A percentile compares a stretch with the other conserved stretches of the same genome.
These are phyloP conservation scores for Apostichopus japonicus DNA, from an alignment of 35 echinoderm and acorn worm genomes.

Conservation along the genomic window DNA sequence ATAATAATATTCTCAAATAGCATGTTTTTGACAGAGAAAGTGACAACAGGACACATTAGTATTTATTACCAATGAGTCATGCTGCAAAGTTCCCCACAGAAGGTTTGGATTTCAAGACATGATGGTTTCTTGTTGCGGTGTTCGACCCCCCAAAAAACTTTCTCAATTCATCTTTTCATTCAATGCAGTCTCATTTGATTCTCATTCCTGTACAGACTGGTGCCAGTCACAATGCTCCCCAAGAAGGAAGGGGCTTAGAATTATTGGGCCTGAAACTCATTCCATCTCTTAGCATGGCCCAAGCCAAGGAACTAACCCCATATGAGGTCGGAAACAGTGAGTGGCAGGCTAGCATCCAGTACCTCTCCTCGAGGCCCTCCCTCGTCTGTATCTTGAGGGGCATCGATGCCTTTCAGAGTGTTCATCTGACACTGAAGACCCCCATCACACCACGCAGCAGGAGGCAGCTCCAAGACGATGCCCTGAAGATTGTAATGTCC, in stretches of 20 bases:
- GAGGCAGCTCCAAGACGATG: conserved; percentile 20
- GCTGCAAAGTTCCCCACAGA: not conserved
- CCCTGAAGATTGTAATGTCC: conserved; percentile 72
- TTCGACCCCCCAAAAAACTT: not conserved
- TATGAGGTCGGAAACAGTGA: conserved; percentile 91
- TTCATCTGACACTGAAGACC: conserved; percentile 53
- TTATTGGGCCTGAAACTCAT: conserved; percentile 94
- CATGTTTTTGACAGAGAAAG: too few relatives aligned
- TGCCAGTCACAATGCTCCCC: not conserved
- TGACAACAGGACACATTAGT: too few relatives aligned
- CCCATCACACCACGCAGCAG: conserved; percentile 25
- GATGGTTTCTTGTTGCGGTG: too few relatives aligned
- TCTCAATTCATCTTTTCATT: not conserved
- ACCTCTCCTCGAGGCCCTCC: conserved; percentile 76
- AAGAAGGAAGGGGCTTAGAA: conserved; percentile 70
- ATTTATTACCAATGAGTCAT: too few relatives aligned
- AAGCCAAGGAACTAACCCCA: conserved; percentile 94
- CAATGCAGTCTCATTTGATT: not conserved
- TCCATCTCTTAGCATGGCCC: conserved; percentile 71
- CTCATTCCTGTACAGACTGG: not conserved
- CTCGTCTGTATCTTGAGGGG: conserved; percentile 85
- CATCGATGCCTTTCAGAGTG: conserved; percentile 80
- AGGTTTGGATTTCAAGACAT: not conserved
- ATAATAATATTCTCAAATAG: too few relatives aligned
- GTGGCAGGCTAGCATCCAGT: conserved; percentile 89